These are phyloP conservation scores for Latrodectus geometricus DNA, from an alignment of 1,140 invertebrate species.

Conservation along the genomic window DNA sequence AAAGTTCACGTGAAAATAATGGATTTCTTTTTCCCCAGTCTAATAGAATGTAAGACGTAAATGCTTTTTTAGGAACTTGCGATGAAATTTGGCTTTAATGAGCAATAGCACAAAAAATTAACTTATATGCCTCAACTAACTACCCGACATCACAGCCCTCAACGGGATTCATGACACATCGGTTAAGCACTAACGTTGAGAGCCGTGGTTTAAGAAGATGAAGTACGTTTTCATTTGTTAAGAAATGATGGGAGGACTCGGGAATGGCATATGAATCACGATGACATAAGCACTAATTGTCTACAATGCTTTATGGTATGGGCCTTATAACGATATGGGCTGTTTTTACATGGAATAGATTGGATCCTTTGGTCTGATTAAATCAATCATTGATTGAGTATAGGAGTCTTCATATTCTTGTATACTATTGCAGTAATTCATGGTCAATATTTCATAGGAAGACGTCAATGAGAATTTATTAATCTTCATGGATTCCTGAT, in stretches of 20 bases:
- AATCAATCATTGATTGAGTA: not conserved
- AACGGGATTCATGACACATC: no score
- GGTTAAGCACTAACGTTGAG: no score
- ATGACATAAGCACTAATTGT: not conserved
- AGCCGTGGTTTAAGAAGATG: no score
- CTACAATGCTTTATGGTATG: not conserved
- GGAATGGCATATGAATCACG: not conserved
- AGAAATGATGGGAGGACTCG: not conserved
- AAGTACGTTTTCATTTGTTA: not conserved
- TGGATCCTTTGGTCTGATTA: not conserved
- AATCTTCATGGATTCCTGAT: not conserved
- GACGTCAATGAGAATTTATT: not conserved
- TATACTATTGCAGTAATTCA: not conserved
- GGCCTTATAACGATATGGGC: not conserved
- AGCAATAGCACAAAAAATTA: not conserved
- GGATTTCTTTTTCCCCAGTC: no score
- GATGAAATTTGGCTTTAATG: slow-evolving; percentile 2
- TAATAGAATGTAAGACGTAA: no score
- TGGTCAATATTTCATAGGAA: not conserved
- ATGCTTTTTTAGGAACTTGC: not conserved
- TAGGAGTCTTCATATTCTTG: not conserved
- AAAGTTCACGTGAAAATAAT: no score
- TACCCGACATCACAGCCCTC: not conserved
- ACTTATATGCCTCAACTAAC: not conserved
- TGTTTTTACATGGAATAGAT: not conserved